Percentiles rank a stretch among this genome's conserved stretches.
phyloP scores from a whole-genome alignment of 2,797 vertebrate genomes.

The Dendrocincla tyrannina region DNA sequence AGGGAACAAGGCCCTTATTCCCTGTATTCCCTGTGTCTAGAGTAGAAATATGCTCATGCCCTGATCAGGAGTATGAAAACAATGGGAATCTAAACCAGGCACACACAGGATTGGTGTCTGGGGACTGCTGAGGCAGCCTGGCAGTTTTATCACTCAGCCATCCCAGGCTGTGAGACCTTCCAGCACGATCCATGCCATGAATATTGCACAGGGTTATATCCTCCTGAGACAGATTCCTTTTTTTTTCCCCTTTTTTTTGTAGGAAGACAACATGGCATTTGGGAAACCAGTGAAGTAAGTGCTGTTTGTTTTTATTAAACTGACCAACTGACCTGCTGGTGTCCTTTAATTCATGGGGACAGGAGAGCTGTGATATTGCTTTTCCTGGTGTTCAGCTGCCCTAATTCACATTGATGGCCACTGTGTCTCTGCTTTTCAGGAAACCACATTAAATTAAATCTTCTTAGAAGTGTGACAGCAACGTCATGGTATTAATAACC shows the following conservation, averaged over 20 bases:
- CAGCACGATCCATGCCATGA: not conserved
- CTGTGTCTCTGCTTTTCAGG: not conserved
- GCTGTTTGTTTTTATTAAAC: not conserved
- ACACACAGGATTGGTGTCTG: rapidly evolving
- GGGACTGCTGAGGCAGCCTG: not conserved
- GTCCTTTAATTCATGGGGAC: not conserved
- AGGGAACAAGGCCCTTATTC: not conserved
- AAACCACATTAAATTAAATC: not conserved
- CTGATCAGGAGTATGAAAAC: not conserved
- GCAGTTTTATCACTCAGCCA: not conserved
- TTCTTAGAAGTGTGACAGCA: not conserved
- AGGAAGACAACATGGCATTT: slow-evolving; percentile 99
- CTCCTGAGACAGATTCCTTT: not conserved
- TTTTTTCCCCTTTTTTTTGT: not conserved
- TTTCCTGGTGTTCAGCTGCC: not conserved
- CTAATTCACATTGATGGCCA: not conserved
- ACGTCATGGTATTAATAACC: not conserved
- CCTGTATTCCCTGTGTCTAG: not conserved
- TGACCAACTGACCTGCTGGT: not conserved
- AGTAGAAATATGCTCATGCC: rapidly evolving
- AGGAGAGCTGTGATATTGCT: not conserved
- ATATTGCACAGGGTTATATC: rapidly evolving
- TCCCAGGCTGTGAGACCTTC: not conserved
- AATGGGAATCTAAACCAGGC: not conserved
- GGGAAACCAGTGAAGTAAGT: slow-evolving; percentile 96